Base-by-base conservation (phyloP, 2,888 invertebrate species). In the Dendrolimus pini region DNA sequence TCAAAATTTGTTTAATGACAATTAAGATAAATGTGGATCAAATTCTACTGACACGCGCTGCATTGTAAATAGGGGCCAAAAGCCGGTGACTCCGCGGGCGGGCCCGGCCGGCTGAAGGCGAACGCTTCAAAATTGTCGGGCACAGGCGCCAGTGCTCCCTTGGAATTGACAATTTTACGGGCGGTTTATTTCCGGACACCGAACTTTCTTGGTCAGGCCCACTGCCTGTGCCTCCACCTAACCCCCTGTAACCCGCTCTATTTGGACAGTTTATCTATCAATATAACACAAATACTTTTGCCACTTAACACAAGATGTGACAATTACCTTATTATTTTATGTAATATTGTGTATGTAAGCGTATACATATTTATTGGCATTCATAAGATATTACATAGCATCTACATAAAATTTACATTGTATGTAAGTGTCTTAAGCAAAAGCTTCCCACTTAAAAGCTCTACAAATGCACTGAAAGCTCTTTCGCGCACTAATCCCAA, bases 151-250 rank as follows among this genome's bases (percentile, higher is more conserved):
- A 76, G 77, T 71, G 71, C 73, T 82, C 82, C 77, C 82, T 84
- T 84, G 92, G 91, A 93, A 93, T 93, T 93, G 93, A 85, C 93
- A 93, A 93, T 93, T 93, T 93, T 93, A 93, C 93, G 92, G 92
- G 87, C 91, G 92, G 93, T 93, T 93, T 93, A 92, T 90, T 91
- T 88, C 89, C 90, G 91, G 90, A 89, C 89, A 91, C 89, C 85
- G 84, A 88, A 84, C 83, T 85, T 88, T 88, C 87, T 83, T 83
- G 82, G 85, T 78, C 83, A 80, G 78, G 70, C 69, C 70, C 69
- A 67, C 75, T 47, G 47, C 47, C 9, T 47, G 65, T 74, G 75
- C 78, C 78, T 79, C 71, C 74, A 59, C 54, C 65, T 61, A 56
- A 67, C 74, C 73, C 65, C 75, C 75, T 70, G 62, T 74, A 78